Base-by-base conservation (phyloP, 1,140 invertebrate species). In the Drosophila willistoni region DNA sequence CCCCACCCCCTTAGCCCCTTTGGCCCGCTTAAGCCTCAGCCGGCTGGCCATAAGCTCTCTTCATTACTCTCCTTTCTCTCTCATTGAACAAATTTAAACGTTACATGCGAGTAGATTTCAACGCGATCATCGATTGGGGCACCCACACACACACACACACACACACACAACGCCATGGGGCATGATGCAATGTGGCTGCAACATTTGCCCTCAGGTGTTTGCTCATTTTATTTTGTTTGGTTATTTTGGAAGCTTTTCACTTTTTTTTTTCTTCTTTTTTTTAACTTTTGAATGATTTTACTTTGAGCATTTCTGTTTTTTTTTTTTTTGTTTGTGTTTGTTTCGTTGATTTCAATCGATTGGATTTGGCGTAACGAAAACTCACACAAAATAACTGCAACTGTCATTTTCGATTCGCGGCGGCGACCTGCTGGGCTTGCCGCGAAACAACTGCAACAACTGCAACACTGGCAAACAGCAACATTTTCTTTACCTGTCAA, bases 71-170 rank as follows among this genome's bases (percentile, higher is more conserved):
- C 60, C 60, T 71, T 71, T 67, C 64, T 51, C 44, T 51, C 44
- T 51, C 44, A 51, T 51, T 51, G 44, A 73, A 89, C 84, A 87
- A 87, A 87, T 87, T 87, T 87, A 89, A 87, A 89, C 83, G 83
- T 87, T 87, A 87, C 83, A 87, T 87, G 83, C 83, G 83, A 87
- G 80, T 77, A 86, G 83, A 87, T 89, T 84, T 89, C 80, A 89
- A 87, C 84, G 80, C 83, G 77, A 87, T 87, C 80, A 89, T 84
- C 84, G 83, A 83, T 87, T 80, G 68, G 73, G 73, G 84, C 80
- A 87, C 82, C 82, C 71, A 73, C 79, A 82, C 82, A 86, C 34
- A 86, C 4, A 70, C 14, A 73, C 14, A 59, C 56, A 71, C 56
- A 66, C 12, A 51, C 13, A 1, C 2, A 12, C 19, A 66, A 55